phyloP scores from a whole-genome alignment of 2,113 vertebrate genomes.

The Rhea americana region DNA sequence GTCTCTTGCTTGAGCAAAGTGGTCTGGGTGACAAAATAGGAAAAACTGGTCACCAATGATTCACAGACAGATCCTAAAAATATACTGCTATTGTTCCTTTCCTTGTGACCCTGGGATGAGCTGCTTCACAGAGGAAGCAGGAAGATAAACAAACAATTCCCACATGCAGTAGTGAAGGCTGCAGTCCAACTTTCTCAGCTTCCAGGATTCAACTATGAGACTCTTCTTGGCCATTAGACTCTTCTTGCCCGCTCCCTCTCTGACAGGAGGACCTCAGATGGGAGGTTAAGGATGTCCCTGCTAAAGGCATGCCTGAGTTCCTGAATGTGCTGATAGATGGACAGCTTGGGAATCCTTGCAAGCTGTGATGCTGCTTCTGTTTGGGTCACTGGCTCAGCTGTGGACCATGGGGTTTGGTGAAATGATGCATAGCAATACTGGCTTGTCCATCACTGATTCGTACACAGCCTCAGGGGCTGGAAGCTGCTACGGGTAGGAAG shows the following conservation, averaged over 20 bases:
- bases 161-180: background rate
- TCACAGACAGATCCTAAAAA: slow-evolving; percentile 70
- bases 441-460: background rate
- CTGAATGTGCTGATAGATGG: accelerated
- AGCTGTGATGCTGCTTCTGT: background rate
- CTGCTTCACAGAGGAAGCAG: slow-evolving; percentile 66
- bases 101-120: slow-evolving; percentile 60
- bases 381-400: background rate
- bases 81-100: slow-evolving; percentile 68
- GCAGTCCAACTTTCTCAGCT: background rate
- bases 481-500: background rate
- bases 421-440: background rate
- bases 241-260: background rate
- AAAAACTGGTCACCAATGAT: slow-evolving; percentile 67
- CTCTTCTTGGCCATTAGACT: background rate
- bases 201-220: background rate
- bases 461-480: accelerated
- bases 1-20: background rate
- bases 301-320: background rate
- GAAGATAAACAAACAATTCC: slow-evolving; percentile 60
- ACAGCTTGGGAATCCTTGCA: accelerated
- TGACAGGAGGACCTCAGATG: background rate
- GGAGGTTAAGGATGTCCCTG: accelerated
- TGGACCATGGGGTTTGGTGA: background rate
- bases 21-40: slow-evolving; percentile 63